Evolutionary conservation across 2,113 vertebrate genomes (phyloP).

Genomic region (Aythya baeri): DNA sequence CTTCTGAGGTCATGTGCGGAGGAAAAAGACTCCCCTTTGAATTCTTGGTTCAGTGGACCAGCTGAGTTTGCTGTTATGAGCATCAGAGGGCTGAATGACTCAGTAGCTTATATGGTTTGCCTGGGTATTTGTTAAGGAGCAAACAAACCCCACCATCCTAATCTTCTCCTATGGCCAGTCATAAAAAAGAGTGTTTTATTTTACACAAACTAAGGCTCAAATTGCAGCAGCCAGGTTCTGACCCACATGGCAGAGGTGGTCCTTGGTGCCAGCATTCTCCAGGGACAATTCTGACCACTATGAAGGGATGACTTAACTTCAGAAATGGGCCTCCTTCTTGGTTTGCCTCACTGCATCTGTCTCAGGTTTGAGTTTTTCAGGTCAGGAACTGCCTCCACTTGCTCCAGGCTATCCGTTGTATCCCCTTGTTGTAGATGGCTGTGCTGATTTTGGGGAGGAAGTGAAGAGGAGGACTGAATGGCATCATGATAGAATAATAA

Average conservation of each 20-base stretch:
- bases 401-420: not conserved
- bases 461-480: not conserved
- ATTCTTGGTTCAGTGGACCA: not conserved
- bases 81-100: not conserved
- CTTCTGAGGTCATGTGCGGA: not conserved
- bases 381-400: not conserved
- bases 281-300: not conserved
- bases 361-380: not conserved
- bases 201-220: not conserved
- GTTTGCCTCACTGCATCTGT: not conserved
- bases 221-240: not conserved
- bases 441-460: not conserved
- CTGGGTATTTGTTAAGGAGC: not conserved
- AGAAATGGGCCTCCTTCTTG: not conserved
- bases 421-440: not conserved
- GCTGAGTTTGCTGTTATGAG: not conserved
- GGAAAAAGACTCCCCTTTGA: not conserved
- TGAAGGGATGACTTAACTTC: not conserved
- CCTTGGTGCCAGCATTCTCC: not conserved
- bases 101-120: not conserved
- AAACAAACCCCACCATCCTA: not conserved
- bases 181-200: not conserved
- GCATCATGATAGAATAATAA: not conserved
- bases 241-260: not conserved
- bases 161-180: not conserved